Conservation (phyloP, 2,113 vertebrate species). For the Gracilinanus agilis region DNA sequence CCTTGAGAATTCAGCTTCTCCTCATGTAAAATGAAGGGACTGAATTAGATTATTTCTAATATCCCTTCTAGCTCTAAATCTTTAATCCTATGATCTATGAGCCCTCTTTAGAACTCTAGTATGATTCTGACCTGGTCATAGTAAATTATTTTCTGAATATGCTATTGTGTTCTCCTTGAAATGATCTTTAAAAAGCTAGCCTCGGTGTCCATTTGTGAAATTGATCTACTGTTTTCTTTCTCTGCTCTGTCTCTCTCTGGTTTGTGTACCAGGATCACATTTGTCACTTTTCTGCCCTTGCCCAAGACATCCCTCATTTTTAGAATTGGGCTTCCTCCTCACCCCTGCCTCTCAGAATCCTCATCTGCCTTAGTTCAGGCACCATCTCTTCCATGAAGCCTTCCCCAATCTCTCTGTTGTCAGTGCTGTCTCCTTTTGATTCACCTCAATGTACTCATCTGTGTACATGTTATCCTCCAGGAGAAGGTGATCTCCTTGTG, state of each 20-base stretch:
- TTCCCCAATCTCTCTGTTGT: not conserved
- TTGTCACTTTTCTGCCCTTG: not conserved
- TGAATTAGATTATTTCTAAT: not conserved
- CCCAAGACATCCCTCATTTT: not conserved
- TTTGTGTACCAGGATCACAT: not conserved
- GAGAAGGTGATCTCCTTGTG: not conserved
- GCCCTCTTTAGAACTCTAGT: not conserved
- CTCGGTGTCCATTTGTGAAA: not conserved
- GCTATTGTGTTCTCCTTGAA: not conserved
- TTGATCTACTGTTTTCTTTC: not conserved
- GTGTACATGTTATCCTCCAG: not conserved
- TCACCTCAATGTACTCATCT: not conserved
- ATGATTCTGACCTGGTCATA: not conserved
- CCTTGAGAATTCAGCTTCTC: not conserved
- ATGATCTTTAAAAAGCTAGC: not conserved
- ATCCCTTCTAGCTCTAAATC: not conserved
- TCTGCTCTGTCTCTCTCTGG: not conserved
- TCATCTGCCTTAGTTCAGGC: not conserved
- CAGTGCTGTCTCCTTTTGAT: not conserved
- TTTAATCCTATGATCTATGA: not conserved
- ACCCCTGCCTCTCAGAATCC: not conserved
- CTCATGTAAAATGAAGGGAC: not conserved
- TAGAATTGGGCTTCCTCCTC: not conserved
- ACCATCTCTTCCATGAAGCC: not conserved
- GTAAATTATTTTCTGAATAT: not conserved